phyloP scores from a whole-genome alignment of 2,888 invertebrate genomes.

The Torymus auratus region DNA sequence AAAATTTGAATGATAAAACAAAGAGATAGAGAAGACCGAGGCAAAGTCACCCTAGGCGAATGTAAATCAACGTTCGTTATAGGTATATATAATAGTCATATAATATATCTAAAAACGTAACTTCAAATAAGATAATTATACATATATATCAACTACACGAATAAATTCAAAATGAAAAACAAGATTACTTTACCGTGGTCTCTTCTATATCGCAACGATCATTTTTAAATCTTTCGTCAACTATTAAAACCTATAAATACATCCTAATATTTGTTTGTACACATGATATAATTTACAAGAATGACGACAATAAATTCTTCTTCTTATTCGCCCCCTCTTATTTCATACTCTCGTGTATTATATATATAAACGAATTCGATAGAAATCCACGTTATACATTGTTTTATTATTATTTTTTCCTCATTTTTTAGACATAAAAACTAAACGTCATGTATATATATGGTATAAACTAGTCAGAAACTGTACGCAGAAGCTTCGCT shows the following conservation, averaged over 20 bases:
- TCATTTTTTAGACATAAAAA: conserved; percentile 14
- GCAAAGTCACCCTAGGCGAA: conserved; percentile 39
- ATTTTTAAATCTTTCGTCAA: conserved; percentile 31
- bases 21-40: conserved; percentile 52
- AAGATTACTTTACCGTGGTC: conserved; percentile 45
- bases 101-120: background rate
- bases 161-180: conserved; percentile 5
- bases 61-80: background rate
- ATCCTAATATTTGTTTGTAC: conserved; percentile 30
- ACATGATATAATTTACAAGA: conserved; percentile 49
- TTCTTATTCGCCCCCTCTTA: background rate
- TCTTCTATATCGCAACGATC: conserved; percentile 49
- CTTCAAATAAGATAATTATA: background rate
- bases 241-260: conserved; percentile 48
- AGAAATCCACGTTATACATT: conserved; percentile 6
- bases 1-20: conserved; percentile 56
- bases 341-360: no score
- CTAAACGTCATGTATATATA: background rate
- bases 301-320: conserved; percentile 24
- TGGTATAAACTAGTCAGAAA: conserved; percentile 35
- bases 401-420: no score
- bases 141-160: background rate
- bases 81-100: no score
- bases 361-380: conserved; percentile 27
- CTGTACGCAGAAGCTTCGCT: conserved; percentile 31